Evolutionary conservation across 2,888 invertebrate genomes (phyloP).

Genomic region (Dendrolimus houi): DNA sequence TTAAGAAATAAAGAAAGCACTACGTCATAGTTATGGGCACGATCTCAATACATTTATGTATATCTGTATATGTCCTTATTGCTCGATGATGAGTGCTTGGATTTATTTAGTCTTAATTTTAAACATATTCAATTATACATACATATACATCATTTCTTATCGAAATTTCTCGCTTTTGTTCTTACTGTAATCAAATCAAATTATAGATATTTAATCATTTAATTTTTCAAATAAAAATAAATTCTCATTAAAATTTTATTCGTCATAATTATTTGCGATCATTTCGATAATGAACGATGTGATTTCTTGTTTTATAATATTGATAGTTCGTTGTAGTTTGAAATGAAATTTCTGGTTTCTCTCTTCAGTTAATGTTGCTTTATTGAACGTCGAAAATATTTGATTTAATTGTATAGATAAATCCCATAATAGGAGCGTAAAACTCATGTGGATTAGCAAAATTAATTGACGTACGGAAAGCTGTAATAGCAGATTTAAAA

Average conservation of each 20-base stretch:
- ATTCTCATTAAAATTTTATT: too few species aligned
- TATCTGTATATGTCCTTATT: conserved; percentile 46
- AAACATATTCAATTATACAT: background rate
- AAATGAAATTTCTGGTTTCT: background rate
- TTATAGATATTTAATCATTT: too few species aligned
- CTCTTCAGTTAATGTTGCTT: background rate
- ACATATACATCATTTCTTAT: background rate
- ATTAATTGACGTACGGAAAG: too few species aligned
- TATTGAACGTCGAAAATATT: background rate
- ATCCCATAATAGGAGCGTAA: background rate
- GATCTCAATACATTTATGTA: conserved; percentile 62
- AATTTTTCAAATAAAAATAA: too few species aligned
- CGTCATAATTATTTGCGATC: background rate
- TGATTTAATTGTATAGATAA: background rate
- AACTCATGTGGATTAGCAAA: background rate
- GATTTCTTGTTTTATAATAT: background rate
- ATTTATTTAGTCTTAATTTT: conserved; percentile 14
- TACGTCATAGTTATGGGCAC: conserved; percentile 42
- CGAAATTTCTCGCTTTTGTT: background rate
- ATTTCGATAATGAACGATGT: background rate
- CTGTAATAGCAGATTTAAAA: too few species aligned
- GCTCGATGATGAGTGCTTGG: conserved; percentile 32
- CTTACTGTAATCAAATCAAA: too few species aligned
- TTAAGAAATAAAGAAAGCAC: background rate
- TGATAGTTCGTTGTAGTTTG: too few species aligned